A percentile compares a stretch with the other conserved stretches of the same genome.
Conservation (phyloP, 2,888 invertebrate species). For the Pinctada fucata region DNA sequence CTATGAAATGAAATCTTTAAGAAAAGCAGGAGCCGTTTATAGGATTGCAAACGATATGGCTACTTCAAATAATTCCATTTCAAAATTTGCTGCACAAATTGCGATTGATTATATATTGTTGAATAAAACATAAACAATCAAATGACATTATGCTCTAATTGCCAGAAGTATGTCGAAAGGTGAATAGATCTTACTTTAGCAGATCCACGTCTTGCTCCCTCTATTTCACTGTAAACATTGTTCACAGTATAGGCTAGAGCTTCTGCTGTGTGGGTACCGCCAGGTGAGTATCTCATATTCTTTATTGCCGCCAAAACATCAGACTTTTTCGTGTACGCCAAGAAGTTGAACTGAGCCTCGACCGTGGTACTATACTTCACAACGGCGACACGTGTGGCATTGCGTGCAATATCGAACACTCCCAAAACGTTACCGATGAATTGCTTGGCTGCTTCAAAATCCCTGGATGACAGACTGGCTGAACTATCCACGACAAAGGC, state of each 20-base stretch:
- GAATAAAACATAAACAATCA: too few species aligned
- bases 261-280: constrained; percentile 53
- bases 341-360: constrained; percentile 68
- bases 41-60: too few species aligned
- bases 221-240: constrained; percentile 41
- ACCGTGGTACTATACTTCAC: constrained; percentile 74
- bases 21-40: too few species aligned
- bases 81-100: too few species aligned
- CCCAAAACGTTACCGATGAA: constrained; percentile 73
- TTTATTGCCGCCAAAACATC: constrained; percentile 42
- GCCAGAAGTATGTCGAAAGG: too few species aligned
- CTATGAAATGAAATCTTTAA: too few species aligned
- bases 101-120: too few species aligned
- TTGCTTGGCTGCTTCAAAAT: constrained; percentile 67
- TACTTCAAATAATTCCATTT: too few species aligned
- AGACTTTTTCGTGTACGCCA: constrained; percentile 42
- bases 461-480: constrained; percentile 70
- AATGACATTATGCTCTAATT: too few species aligned
- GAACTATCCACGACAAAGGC: constrained; percentile 76
- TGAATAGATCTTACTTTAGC: constrained; percentile 40
- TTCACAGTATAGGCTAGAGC: constrained; percentile 53
- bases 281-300: constrained; percentile 44
- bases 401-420: constrained; percentile 71
- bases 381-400: constrained; percentile 71
- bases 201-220: constrained; percentile 47